phyloP scores from a whole-genome alignment of 2,797 vertebrate species.

The Pseudomugil gertrudae region DNA sequence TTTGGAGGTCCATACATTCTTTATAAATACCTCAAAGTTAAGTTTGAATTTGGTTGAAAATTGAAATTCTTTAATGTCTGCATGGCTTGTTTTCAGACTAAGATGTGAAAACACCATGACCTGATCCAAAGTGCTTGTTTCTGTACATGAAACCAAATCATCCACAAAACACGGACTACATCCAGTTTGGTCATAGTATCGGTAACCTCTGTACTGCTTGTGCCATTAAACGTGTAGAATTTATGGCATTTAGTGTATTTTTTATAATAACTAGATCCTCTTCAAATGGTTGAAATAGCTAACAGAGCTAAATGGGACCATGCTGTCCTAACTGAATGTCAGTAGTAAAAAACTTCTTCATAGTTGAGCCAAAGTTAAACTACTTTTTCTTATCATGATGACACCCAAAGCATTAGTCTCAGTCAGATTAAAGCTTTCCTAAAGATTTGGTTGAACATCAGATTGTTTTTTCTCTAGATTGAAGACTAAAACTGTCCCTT shows the following conservation, averaged over 20 bases:
- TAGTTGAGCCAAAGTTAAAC: slow-evolving; percentile 6
- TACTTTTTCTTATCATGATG: neutral
- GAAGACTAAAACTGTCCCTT: neutral
- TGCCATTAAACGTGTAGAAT: neutral
- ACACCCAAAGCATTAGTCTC: neutral
- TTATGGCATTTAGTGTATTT: neutral
- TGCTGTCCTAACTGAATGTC: neutral
- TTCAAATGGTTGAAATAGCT: neutral
- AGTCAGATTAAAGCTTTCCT: slow-evolving; percentile 1
- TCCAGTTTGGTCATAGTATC: neutral
- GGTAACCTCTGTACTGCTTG: neutral
- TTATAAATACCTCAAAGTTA: neutral
- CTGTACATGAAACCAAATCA: neutral
- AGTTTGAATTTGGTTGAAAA: neutral
- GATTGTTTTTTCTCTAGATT: slow-evolving; percentile 1
- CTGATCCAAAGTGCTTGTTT: neutral
- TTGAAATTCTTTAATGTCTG: neutral
- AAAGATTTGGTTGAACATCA: slow-evolving; percentile 18
- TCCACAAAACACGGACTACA: neutral
- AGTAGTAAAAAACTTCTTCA: neutral
- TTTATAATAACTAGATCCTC: neutral
- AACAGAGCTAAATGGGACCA: neutral
- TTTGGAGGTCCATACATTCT: neutral
- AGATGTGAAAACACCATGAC: neutral
- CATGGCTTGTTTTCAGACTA: neutral